Conservation (phyloP, 2,888 invertebrate genomes). For the Rhingia campestris region DNA sequence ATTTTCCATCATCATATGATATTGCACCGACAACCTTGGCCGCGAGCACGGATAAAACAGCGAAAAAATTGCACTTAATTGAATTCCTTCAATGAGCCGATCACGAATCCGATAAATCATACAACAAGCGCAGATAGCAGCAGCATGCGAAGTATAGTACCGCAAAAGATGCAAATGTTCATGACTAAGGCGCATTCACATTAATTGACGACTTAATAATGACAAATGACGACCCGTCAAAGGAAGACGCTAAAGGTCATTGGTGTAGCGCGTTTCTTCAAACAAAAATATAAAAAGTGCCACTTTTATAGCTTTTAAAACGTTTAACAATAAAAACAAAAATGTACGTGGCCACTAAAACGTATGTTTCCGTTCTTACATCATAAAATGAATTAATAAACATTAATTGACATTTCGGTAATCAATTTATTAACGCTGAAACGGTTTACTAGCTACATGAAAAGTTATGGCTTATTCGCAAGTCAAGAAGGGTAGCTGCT, state of each 20-base stretch:
- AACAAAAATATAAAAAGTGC: slow-evolving; percentile 9
- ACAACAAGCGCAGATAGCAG: slow-evolving; percentile 18
- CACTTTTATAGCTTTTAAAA: slow-evolving; percentile 26
- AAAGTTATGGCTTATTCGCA: not conserved
- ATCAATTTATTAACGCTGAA: not conserved
- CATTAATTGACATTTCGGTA: not conserved
- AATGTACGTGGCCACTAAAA: slow-evolving; percentile 1
- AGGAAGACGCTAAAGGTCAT: slow-evolving; percentile 65
- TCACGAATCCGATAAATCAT: slow-evolving; percentile 70
- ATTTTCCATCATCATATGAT: not conserved
- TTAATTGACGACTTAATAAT: slow-evolving; percentile 58
- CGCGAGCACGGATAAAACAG: slow-evolving; percentile 13
- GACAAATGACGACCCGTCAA: slow-evolving; percentile 61
- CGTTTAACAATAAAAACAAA: slow-evolving; percentile 28
- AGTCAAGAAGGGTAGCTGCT: not conserved
- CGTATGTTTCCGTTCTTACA: slow-evolving; percentile 29
- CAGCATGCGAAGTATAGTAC: slow-evolving; percentile 22
- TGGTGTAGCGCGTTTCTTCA: slow-evolving; percentile 20
- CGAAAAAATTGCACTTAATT: slow-evolving; percentile 55
- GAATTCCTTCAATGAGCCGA: slow-evolving; percentile 65
- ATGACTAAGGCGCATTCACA: slow-evolving; percentile 51
- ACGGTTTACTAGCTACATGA: not conserved
- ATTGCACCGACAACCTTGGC: slow-evolving; percentile 51
- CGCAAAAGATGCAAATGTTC: slow-evolving; percentile 55
- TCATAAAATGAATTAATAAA: slow-evolving; percentile 14